A percentile compares a stretch with the other conserved stretches of the same genome.
These are phyloP conservation scores for Anniella stebbinsi DNA, from an alignment of 2,797 vertebrate species.

Conservation along the genomic window DNA sequence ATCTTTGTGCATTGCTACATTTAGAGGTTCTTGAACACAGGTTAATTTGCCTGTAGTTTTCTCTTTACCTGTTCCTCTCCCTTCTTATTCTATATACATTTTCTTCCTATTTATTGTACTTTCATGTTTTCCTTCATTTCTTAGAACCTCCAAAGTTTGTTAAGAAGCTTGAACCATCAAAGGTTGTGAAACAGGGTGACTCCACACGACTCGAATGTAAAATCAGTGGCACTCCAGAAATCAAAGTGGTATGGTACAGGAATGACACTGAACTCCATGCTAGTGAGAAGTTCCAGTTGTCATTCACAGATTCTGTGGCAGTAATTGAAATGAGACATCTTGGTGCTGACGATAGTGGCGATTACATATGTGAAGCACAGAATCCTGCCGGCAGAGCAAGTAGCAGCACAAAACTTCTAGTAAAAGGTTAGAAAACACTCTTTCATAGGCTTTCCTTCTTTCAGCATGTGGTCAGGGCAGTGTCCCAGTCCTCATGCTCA, in stretches of 20 bases:
- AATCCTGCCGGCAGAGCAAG: slow-evolving; percentile 96
- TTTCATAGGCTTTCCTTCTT: slow-evolving; percentile 24
- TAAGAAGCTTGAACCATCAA: slow-evolving; percentile 92
- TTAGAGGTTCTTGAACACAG: background rate
- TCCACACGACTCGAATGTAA: slow-evolving; percentile 93
- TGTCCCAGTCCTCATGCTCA: background rate
- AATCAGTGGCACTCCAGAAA: slow-evolving; percentile 91
- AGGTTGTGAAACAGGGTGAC: slow-evolving; percentile 92
- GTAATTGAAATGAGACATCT: slow-evolving; percentile 89
- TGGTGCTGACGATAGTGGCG: slow-evolving; percentile 88
- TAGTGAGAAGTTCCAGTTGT: slow-evolving; percentile 87
- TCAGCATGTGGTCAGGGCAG: background rate
- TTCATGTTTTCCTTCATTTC: slow-evolving; percentile 83
- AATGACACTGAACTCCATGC: slow-evolving; percentile 89
- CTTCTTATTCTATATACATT: slow-evolving; percentile 19
- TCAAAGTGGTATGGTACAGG: slow-evolving; percentile 94
- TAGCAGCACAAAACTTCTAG: slow-evolving; percentile 92
- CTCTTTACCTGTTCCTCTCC: slow-evolving; percentile 44
- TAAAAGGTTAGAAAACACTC: slow-evolving; percentile 91
- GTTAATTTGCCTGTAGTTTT: slow-evolving; percentile 20
- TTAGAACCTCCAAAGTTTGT: slow-evolving; percentile 97
- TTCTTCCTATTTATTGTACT: slow-evolving; percentile 34
- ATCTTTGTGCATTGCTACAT: slow-evolving; percentile 15
- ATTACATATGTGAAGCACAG: slow-evolving; percentile 96
- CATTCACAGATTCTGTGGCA: slow-evolving; percentile 90